Evolutionary conservation across 2,888 invertebrate genomes (phyloP).

Genomic region (Orthonychiurus folsomi): DNA sequence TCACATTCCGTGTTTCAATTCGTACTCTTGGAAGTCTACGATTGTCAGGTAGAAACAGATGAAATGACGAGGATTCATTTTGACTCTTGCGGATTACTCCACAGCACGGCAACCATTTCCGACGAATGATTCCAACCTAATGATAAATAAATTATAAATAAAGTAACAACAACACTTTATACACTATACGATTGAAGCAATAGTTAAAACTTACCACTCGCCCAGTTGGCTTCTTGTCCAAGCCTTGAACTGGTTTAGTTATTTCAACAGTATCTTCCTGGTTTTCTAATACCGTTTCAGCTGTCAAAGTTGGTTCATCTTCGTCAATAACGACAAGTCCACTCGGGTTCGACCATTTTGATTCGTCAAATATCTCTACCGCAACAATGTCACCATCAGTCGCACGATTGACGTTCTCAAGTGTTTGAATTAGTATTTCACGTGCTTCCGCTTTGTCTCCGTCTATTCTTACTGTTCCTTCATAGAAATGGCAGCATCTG

Average conservation of each 20-base stretch:
- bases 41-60: conserved; percentile 91
- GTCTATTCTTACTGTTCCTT: conserved; percentile 35
- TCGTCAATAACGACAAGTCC: conserved; percentile 49
- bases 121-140: conserved; percentile 90
- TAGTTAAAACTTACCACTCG: too few relatives aligned
- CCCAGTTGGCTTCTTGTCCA: conserved; percentile 55
- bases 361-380: conserved; percentile 74
- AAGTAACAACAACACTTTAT: too few relatives aligned
- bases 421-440: conserved; percentile 67
- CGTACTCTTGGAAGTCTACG: conserved; percentile 86
- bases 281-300: conserved; percentile 58
- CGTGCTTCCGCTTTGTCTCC: conserved; percentile 19
- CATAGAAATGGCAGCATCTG: conserved; percentile 36
- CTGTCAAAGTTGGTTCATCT: conserved; percentile 38
- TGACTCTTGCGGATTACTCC: conserved; percentile 79
- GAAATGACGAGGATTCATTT: conserved; percentile 57
- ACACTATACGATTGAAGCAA: too few relatives aligned
- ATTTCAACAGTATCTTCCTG: conserved; percentile 53
- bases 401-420: conserved; percentile 77
- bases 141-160: too few relatives aligned
- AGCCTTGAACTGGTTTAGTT: conserved; percentile 1
- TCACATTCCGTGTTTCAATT: conserved; percentile 88
- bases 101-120: conserved; percentile 97
- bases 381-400: conserved; percentile 89
- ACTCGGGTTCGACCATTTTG: conserved; percentile 84